Percentiles rank a stretch among this genome's conserved stretches.
Conservation (phyloP, 2,797 vertebrate genomes). For the Notolepis coatsorum region DNA sequence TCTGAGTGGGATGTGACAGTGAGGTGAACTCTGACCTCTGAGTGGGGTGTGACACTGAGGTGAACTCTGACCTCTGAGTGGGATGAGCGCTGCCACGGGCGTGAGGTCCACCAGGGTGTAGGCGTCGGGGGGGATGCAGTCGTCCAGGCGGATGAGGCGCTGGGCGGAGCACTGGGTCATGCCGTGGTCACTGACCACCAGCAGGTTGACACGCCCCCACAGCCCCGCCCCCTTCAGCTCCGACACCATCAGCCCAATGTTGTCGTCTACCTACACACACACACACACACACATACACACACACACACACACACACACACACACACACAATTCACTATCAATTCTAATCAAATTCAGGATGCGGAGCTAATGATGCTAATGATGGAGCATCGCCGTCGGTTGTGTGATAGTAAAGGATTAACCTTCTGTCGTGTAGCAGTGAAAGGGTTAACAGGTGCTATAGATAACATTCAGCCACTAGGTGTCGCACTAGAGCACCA, state of each 20-base stretch:
- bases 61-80: conserved; percentile 82
- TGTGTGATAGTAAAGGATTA: too few relatives aligned
- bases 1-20: too few relatives aligned
- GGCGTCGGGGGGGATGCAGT: conserved; percentile 78
- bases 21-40: too few relatives aligned
- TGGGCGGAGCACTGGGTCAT: conserved; percentile 91
- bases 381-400: too few relatives aligned
- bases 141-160: conserved; percentile 85
- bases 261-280: conserved; percentile 80
- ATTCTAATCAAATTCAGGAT: too few relatives aligned
- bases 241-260: conserved; percentile 83
- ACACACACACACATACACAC: neutral
- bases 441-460: too few relatives aligned
- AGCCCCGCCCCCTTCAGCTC: conserved; percentile 82
- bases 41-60: too few relatives aligned
- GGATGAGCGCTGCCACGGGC: conserved; percentile 89
- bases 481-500: too few relatives aligned
- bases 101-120: conserved; percentile 87
- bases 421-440: too few relatives aligned
- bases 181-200: conserved; percentile 96
- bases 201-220: conserved; percentile 90
- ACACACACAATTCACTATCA: too few relatives aligned
- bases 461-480: too few relatives aligned
- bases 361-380: too few relatives aligned
- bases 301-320: neutral